These are phyloP conservation scores for Euwallacea similis DNA, from an alignment of 1,140 invertebrate species.

Conservation along the genomic window DNA sequence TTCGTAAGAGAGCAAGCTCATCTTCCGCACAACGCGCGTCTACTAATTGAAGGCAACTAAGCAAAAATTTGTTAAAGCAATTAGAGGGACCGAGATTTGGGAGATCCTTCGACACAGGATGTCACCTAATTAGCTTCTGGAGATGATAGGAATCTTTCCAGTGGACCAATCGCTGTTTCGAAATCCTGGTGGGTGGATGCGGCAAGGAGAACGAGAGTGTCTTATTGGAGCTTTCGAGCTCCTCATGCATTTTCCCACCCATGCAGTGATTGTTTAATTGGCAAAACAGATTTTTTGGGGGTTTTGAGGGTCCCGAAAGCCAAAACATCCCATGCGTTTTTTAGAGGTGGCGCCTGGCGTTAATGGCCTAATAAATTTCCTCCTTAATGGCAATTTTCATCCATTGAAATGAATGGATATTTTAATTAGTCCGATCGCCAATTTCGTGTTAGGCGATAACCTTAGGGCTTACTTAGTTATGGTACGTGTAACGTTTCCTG, in stretches of 20 bases:
- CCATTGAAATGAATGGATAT: too few relatives aligned
- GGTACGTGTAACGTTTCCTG: neutral
- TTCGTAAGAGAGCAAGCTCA: neutral
- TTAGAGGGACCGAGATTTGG: constrained; percentile 24
- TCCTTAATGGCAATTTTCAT: too few relatives aligned
- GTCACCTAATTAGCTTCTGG: constrained; percentile 35
- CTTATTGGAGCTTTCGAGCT: constrained; percentile 15
- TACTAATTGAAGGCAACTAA: constrained; percentile 18
- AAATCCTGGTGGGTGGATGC: constrained; percentile 35
- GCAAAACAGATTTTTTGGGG: too few relatives aligned
- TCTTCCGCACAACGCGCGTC: neutral
- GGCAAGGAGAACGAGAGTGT: constrained; percentile 4
- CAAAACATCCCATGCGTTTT: too few relatives aligned
- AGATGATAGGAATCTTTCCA: constrained; percentile 29
- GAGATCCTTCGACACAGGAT: constrained; percentile 28
- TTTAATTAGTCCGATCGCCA: too few relatives aligned
- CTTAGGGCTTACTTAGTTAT: constrained; percentile 2
- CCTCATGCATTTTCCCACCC: too few relatives aligned
- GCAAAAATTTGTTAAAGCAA: constrained; percentile 35
- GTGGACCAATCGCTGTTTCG: constrained; percentile 32
- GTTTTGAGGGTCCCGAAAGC: too few relatives aligned
- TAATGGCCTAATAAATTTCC: too few relatives aligned
- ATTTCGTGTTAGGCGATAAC: neutral
- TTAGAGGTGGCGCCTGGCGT: too few relatives aligned
- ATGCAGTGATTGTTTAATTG: too few relatives aligned